Percentiles rank a stretch among this genome's conserved stretches.
Conservation (phyloP, 2,888 invertebrate genomes). For the Erebia ligea region DNA sequence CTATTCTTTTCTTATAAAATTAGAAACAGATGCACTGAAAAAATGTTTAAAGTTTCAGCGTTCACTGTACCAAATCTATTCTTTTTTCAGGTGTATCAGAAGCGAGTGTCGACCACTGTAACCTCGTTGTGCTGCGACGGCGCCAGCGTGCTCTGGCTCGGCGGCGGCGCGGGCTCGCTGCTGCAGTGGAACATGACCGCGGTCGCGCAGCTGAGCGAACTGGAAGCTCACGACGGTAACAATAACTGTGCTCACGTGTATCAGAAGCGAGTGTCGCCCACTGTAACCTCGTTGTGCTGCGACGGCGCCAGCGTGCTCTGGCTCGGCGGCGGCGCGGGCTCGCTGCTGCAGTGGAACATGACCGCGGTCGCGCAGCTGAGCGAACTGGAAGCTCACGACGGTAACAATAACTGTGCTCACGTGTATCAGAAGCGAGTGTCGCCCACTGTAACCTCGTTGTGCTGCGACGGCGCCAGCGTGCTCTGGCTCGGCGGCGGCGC, state of each 20-base stretch:
- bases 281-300: slow-evolving; percentile 74
- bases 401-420: background rate
- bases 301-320: slow-evolving; percentile 69
- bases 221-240: slow-evolving; percentile 68
- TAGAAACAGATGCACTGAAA: no score
- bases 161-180: slow-evolving; percentile 67
- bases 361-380: slow-evolving; percentile 69
- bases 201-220: slow-evolving; percentile 68
- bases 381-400: slow-evolving; percentile 74
- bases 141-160: slow-evolving; percentile 72
- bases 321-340: slow-evolving; percentile 76
- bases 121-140: slow-evolving; percentile 74
- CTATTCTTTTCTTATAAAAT: no score
- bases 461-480: slow-evolving; percentile 69
- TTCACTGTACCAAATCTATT: no score
- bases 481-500: slow-evolving; percentile 70
- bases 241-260: background rate
- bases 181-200: slow-evolving; percentile 79
- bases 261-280: slow-evolving; percentile 53
- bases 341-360: slow-evolving; percentile 79
- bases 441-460: slow-evolving; percentile 65
- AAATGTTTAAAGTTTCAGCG: no score
- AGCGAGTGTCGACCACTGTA: slow-evolving; percentile 66
- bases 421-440: slow-evolving; percentile 49
- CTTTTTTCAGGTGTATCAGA: slow-evolving; percentile 70